Conservation (phyloP, 2,113 vertebrate genomes). For the Phalacrocorax carbo region DNA sequence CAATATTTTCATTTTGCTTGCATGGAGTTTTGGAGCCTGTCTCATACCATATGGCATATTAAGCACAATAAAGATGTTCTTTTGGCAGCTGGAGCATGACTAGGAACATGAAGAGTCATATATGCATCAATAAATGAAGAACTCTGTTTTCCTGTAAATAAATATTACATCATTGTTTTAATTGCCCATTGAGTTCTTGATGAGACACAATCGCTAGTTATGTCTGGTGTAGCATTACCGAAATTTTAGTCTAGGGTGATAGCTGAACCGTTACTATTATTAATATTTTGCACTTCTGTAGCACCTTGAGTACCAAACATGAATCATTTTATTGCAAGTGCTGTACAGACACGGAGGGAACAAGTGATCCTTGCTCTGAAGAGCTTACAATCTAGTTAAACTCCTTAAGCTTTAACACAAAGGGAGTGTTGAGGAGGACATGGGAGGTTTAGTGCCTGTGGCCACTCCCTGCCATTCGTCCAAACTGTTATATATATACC, state of each 20-base stretch:
- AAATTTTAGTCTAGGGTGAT: background rate
- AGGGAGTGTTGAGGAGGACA: background rate
- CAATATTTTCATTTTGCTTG: constrained; percentile 28
- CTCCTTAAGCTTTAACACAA: background rate
- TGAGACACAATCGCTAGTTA: constrained; percentile 4
- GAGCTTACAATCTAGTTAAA: background rate
- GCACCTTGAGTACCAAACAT: background rate
- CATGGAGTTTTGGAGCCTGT: constrained; percentile 41
- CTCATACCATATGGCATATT: constrained; percentile 68
- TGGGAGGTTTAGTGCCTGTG: background rate
- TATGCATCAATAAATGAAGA: constrained; percentile 37
- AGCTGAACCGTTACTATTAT: background rate
- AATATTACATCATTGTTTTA: constrained; percentile 54
- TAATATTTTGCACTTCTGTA: background rate
- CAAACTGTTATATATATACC: background rate
- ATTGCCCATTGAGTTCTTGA: constrained; percentile 47
- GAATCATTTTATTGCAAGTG: background rate
- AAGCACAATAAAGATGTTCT: constrained; percentile 72
- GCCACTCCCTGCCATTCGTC: background rate
- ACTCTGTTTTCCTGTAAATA: constrained; percentile 34
- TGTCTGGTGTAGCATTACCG: background rate
- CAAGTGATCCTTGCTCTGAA: background rate
- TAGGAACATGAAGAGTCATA: constrained; percentile 58
- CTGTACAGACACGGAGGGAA: background rate
- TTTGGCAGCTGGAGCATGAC: constrained; percentile 68